Conservation (phyloP, 1,140 invertebrate genomes). For the Saccostrea echinata region DNA sequence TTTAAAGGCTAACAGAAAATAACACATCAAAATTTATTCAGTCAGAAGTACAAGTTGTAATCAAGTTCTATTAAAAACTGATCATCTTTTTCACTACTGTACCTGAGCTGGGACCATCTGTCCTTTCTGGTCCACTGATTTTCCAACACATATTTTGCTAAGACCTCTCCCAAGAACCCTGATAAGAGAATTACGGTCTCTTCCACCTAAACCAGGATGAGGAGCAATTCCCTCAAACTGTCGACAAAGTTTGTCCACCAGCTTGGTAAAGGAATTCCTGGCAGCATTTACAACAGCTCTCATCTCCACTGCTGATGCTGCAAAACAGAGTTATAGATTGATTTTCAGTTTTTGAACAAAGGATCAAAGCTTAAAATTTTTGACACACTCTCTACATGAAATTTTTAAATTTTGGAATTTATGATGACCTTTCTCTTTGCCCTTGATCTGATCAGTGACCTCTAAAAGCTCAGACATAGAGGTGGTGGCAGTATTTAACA, state of each 20-base stretch:
- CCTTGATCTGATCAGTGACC: slow-evolving; percentile 65
- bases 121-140: slow-evolving; percentile 61
- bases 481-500: slow-evolving; percentile 66
- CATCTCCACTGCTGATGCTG: slow-evolving; percentile 61
- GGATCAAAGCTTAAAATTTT: background rate
- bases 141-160: slow-evolving; percentile 53
- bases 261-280: slow-evolving; percentile 70
- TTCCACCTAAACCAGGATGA: slow-evolving; percentile 60
- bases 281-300: slow-evolving; percentile 71
- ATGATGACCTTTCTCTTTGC: slow-evolving; percentile 66
- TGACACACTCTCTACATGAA: background rate
- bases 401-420: background rate
- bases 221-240: slow-evolving; percentile 67
- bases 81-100: background rate
- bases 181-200: slow-evolving; percentile 70
- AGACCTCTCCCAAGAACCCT: slow-evolving; percentile 66
- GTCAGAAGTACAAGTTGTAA: too few species aligned
- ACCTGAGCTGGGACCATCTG: slow-evolving; percentile 67
- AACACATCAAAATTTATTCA: too few species aligned
- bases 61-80: background rate
- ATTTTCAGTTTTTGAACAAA: background rate
- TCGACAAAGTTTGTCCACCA: slow-evolving; percentile 69
- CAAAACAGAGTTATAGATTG: background rate
- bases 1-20: too few species aligned
- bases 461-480: slow-evolving; percentile 74